These are phyloP conservation scores for Rallus limicola DNA, from an alignment of 2,113 vertebrate species.

Conservation along the genomic window DNA sequence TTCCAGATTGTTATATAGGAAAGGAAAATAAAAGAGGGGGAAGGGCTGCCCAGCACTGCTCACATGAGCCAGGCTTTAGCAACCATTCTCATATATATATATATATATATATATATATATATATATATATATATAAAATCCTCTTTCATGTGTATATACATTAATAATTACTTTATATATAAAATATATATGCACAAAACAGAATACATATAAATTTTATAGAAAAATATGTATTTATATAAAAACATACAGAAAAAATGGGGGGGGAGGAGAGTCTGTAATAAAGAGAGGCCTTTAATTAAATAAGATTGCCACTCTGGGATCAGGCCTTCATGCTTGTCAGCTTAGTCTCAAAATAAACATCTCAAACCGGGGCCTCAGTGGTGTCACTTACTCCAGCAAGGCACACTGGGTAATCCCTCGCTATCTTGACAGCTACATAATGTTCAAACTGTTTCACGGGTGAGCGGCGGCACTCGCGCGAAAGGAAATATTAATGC, in stretches of 20 bases:
- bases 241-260: not conserved
- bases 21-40: not conserved
- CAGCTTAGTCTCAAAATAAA: slow-evolving; percentile 96
- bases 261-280: slow-evolving; percentile 13
- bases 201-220: not conserved
- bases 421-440: slow-evolving; percentile 96
- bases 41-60: not conserved
- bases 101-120: not conserved
- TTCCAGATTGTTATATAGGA: not conserved
- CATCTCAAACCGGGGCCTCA: slow-evolving; percentile 88
- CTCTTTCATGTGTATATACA: not conserved
- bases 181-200: rapidly evolving
- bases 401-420: slow-evolving; percentile 93
- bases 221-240: no score
- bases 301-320: slow-evolving; percentile 88
- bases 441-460: slow-evolving; percentile 89
- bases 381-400: slow-evolving; percentile 87
- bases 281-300: slow-evolving; percentile 91
- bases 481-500: slow-evolving; percentile 89
- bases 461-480: slow-evolving; percentile 84
- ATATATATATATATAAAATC: not conserved
- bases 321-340: slow-evolving; percentile 95
- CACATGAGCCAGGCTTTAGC: slow-evolving; percentile 3
- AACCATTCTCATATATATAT: not conserved
- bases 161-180: not conserved